Evolutionary conservation across 1,140 invertebrate species (phyloP), one percentile per base, ranked within the genome.

Genomic region (Choristoneura fumiferana): DNA sequence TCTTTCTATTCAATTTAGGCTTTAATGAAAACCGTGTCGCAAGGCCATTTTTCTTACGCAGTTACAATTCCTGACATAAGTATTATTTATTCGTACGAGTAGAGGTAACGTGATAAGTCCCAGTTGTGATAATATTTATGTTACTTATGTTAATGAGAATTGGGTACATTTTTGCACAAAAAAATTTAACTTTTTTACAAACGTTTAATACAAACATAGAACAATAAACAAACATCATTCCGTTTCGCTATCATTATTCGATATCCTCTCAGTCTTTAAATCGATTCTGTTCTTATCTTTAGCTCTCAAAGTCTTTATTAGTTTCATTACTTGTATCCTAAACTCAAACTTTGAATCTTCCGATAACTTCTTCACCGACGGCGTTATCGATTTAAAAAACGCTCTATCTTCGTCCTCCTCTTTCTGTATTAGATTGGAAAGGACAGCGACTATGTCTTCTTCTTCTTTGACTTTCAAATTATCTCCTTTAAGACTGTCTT

Each of bases 351-450:
- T 57, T 6, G 56, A 40, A 35, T 36, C 39, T 12, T 34, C 38
- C 5, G 38, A 43, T 29, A 57, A 36, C 14, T n/a, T 15, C 29
- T 43, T 57, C 8, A 57, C 56, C 0, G 38, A 43, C 1, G 56
- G 56, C n/a, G 37, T 29, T 43, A 57, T 57, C n/a, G 38, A 43
- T 34, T 57, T 57, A 17, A 57, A 57, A 36, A 57, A 57, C 38
- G 56, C 18, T 8, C 22, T 43, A 18, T 57, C 56, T 45, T 57
- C 56, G 13, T 57, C 40, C 12, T 57, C 56, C 34, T 57, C 56
- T 18, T 35, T 57, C 17, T 57, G 38, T 38, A 57, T 33, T 15
- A 57, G 12, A 57, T 36, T 57, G 8, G 56, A 37, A 33, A 57
- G 39, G 14, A 57, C 14, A 18, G 18, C 4, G 14, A 57, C 29